Evolutionary conservation across 1,140 invertebrate species (phyloP).

Genomic region (Caligus rogercresseyi): DNA sequence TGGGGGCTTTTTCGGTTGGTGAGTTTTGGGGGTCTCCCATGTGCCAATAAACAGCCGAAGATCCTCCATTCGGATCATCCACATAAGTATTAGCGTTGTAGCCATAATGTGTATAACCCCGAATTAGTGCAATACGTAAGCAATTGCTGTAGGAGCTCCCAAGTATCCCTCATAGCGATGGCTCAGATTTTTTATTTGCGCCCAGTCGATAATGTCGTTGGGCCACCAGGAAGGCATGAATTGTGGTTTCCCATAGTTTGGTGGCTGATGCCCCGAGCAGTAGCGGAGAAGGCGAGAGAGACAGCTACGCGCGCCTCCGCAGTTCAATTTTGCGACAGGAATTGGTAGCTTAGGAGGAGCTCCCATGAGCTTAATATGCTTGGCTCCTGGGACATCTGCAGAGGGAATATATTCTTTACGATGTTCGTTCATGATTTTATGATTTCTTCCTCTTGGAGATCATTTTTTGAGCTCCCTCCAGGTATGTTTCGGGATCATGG

Average conservation of each 20-base stretch:
- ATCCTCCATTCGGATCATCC: background rate
- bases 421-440: background rate
- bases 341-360: conserved; percentile 4
- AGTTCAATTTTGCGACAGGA: conserved; percentile 16
- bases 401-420: background rate
- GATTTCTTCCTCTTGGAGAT: background rate
- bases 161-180: conserved; percentile 17
- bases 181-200: conserved; percentile 16
- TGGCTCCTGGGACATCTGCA: background rate
- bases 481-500: conserved; percentile 4
- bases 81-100: conserved; percentile 9
- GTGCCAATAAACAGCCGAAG: background rate
- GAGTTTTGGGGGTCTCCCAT: background rate
- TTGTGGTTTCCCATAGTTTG: conserved; percentile 6
- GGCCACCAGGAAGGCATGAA: conserved; percentile 20
- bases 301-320: background rate
- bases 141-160: conserved; percentile 15
- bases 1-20: background rate
- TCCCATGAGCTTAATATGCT: no score
- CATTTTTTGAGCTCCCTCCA: background rate
- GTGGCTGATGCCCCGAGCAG: background rate
- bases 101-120: conserved; percentile 12
- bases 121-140: conserved; percentile 4
- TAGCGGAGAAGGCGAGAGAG: conserved; percentile 5
- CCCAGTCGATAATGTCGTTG: conserved; percentile 15